phyloP scores from a whole-genome alignment of 1,140 invertebrate species.

The Drosophila sechellia region DNA sequence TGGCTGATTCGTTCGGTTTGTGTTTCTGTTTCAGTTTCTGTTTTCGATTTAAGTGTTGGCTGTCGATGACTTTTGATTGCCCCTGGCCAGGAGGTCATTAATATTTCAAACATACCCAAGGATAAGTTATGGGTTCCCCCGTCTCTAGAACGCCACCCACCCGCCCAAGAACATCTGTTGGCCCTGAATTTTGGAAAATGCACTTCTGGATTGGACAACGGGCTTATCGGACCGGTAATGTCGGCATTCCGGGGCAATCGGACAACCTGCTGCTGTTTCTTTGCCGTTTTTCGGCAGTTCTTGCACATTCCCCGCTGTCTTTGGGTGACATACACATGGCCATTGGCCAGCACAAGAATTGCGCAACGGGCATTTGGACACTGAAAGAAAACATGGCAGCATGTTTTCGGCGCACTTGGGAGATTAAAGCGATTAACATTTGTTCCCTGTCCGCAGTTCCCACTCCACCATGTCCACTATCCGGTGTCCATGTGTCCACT shows the following conservation, averaged over 20 bases:
- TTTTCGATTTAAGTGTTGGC: slow-evolving; percentile 75
- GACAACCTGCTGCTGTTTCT: slow-evolving; percentile 49
- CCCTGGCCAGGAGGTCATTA: slow-evolving; percentile 64
- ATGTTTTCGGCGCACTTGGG: slow-evolving; percentile 80
- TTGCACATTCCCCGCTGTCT: slow-evolving; percentile 35
- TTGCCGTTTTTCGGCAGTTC: slow-evolving; percentile 33
- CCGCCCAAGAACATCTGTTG: slow-evolving; percentile 35
- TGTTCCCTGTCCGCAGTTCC: slow-evolving; percentile 64
- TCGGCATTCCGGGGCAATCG: slow-evolving; percentile 56
- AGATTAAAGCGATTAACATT: slow-evolving; percentile 83
- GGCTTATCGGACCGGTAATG: slow-evolving; percentile 51
- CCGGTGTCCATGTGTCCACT: slow-evolving; percentile 14
- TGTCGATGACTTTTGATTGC: slow-evolving; percentile 56
- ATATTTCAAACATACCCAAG: slow-evolving; percentile 75
- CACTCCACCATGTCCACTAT: slow-evolving; percentile 28
- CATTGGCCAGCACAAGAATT: slow-evolving; percentile 52
- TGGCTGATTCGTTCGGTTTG: not conserved
- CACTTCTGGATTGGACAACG: slow-evolving; percentile 27
- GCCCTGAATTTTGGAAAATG: slow-evolving; percentile 41
- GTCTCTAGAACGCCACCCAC: not conserved
- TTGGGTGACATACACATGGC: slow-evolving; percentile 49
- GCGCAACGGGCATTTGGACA: slow-evolving; percentile 49
- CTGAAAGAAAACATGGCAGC: slow-evolving; percentile 36
- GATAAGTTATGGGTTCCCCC: slow-evolving; percentile 73
- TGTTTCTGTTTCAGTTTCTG: slow-evolving; percentile 6